Evolutionary conservation across 2,888 invertebrate species (phyloP).

Genomic region (Cryptus viduatorius): DNA sequence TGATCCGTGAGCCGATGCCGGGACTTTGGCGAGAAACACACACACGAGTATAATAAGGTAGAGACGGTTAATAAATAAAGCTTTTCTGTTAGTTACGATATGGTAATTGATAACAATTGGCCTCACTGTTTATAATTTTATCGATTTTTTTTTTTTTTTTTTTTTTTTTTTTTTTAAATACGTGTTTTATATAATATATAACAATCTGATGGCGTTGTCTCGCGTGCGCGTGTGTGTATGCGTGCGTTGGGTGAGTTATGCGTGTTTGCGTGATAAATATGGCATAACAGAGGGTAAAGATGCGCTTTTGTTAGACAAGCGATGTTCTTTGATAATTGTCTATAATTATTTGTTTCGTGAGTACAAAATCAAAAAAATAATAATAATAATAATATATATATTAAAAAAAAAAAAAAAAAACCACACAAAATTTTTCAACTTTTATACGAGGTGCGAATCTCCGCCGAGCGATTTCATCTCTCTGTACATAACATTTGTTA

Average conservation of each 20-base stretch:
- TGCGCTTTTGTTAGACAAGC: slow-evolving; percentile 66
- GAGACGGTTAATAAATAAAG: slow-evolving; percentile 72
- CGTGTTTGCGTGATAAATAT: slow-evolving; percentile 29
- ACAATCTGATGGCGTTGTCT: slow-evolving; percentile 49
- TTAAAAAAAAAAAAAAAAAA: neutral
- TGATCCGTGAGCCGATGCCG: slow-evolving; percentile 51
- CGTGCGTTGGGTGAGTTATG: slow-evolving; percentile 57
- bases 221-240: slow-evolving; percentile 54
- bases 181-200: slow-evolving; percentile 56
- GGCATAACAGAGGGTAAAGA: slow-evolving; percentile 23
- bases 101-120: slow-evolving; percentile 51
- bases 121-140: slow-evolving; percentile 43
- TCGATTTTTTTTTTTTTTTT: neutral
- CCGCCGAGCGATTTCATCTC: slow-evolving; percentile 27
- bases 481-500: slow-evolving; percentile 40
- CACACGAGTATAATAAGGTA: slow-evolving; percentile 70
- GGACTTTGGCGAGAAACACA: slow-evolving; percentile 45
- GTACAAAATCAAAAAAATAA: neutral
- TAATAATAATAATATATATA: too few relatives aligned
- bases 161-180: slow-evolving; percentile 27
- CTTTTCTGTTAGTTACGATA: slow-evolving; percentile 73
- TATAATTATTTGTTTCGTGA: neutral
- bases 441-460: slow-evolving; percentile 22
- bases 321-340: slow-evolving; percentile 43
- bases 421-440: neutral